Percentiles rank a stretch among this genome's conserved stretches.
These are phyloP conservation scores for Pterostichus madidus DNA, from an alignment of 2,888 invertebrate genomes.

Conservation along the genomic window DNA sequence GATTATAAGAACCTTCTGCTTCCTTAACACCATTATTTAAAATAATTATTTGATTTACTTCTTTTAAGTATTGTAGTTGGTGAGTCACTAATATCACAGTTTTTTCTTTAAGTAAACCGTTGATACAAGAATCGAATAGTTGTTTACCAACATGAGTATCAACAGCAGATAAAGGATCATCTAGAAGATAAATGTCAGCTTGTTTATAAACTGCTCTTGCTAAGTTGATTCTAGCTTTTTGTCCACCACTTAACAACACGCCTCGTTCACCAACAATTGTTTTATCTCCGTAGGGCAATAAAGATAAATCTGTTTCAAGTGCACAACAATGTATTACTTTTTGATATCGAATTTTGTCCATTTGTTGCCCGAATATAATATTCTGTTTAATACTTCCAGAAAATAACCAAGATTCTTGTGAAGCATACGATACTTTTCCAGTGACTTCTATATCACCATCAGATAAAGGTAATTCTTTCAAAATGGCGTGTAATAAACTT, in stretches of 20 bases:
- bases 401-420: slow-evolving; percentile 92
- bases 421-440: slow-evolving; percentile 86
- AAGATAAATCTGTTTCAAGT: slow-evolving; percentile 83
- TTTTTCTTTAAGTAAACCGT: slow-evolving; percentile 81
- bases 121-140: slow-evolving; percentile 85
- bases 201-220: slow-evolving; percentile 84
- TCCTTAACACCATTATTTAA: slow-evolving; percentile 79
- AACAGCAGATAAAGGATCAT: slow-evolving; percentile 88
- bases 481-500: slow-evolving; percentile 82
- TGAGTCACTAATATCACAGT: slow-evolving; percentile 90
- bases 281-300: slow-evolving; percentile 87
- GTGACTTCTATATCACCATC: slow-evolving; percentile 80
- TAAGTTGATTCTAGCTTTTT: slow-evolving; percentile 84
- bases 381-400: slow-evolving; percentile 84
- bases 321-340: slow-evolving; percentile 84
- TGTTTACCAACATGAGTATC: slow-evolving; percentile 85
- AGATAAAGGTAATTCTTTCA: slow-evolving; percentile 85
- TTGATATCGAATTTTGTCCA: slow-evolving; percentile 83
- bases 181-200: slow-evolving; percentile 86
- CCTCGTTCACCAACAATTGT: slow-evolving; percentile 91
- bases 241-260: slow-evolving; percentile 88
- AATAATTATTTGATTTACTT: slow-evolving; percentile 79
- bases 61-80: slow-evolving; percentile 88
- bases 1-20: slow-evolving; percentile 83
- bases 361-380: slow-evolving; percentile 89